A percentile compares a stretch with the other conserved stretches of the same genome.
These are phyloP conservation scores for Aplodontia rufa DNA, from an alignment of 2,113 vertebrate species.

Conservation along the genomic window DNA sequence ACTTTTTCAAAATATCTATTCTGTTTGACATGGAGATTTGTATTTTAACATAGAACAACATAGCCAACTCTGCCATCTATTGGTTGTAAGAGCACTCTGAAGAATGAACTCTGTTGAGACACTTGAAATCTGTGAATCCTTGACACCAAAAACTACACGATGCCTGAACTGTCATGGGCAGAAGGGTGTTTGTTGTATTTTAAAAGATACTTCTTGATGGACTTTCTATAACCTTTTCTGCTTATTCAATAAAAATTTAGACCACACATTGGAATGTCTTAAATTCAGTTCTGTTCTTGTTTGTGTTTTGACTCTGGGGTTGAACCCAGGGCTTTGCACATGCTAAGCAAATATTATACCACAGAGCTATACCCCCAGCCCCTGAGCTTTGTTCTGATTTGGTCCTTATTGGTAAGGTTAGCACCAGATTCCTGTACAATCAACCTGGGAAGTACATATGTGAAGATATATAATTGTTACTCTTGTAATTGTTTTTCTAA, in stretches of 20 bases:
- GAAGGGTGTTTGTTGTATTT: background rate
- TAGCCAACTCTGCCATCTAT: slow-evolving; percentile 47
- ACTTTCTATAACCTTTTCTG: background rate
- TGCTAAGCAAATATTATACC: background rate
- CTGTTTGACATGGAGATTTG: background rate
- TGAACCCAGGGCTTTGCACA: background rate
- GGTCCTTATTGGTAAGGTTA: background rate
- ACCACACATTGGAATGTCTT: background rate
- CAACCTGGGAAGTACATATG: background rate
- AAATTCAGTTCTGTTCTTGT: background rate
- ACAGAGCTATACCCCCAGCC: too few species aligned
- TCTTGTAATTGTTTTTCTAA: background rate
- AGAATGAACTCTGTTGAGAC: background rate
- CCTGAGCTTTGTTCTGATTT: background rate
- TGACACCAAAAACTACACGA: background rate
- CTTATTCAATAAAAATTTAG: background rate
- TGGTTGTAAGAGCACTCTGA: slow-evolving; percentile 15
- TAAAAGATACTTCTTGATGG: background rate
- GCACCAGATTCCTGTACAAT: background rate
- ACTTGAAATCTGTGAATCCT: background rate
- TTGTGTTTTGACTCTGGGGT: background rate
- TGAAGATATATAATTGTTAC: background rate
- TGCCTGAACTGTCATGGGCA: background rate
- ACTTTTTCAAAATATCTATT: background rate
- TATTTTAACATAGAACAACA: background rate